Evolutionary conservation across 2,113 vertebrate species (phyloP).

Genomic region (Coregonus clupeaformis): DNA sequence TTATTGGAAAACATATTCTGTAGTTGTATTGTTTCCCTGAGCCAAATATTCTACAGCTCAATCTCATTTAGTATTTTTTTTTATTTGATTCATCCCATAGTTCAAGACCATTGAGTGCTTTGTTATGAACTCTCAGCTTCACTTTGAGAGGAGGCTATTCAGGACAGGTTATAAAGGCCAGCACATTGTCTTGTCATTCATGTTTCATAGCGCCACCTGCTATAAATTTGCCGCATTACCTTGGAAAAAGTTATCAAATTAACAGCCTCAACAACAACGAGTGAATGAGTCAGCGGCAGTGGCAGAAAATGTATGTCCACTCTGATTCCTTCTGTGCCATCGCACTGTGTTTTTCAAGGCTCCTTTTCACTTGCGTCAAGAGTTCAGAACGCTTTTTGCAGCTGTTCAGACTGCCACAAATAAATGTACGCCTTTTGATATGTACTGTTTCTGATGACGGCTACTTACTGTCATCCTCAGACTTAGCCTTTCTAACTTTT

Average conservation of each 20-base stretch:
- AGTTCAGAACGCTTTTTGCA: neutral
- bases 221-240: conserved; percentile 15
- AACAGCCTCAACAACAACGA: conserved; percentile 25
- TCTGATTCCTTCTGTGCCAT: conserved; percentile 32
- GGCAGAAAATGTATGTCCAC: conserved; percentile 24
- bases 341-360: conserved; percentile 4
- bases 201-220: conserved; percentile 21
- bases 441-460: neutral
- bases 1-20: no score
- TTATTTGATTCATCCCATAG: no score
- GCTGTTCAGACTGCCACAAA: neutral
- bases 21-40: no score
- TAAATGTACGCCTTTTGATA: neutral
- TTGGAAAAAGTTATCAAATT: conserved; percentile 9
- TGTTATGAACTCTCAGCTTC: no score
- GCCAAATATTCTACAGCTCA: no score
- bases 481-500: no score
- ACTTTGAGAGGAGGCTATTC: neutral
- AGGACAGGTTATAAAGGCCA: neutral
- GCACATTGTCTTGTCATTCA: conserved; percentile 5
- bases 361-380: conserved; percentile 13
- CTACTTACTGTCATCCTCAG: neutral
- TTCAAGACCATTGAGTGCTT: no score
- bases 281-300: conserved; percentile 20
- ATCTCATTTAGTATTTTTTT: no score